Evolutionary conservation across 2,888 invertebrate genomes (phyloP), one percentile per base, ranked within the genome.

Genomic region (Argynnis bischoffii): DNA sequence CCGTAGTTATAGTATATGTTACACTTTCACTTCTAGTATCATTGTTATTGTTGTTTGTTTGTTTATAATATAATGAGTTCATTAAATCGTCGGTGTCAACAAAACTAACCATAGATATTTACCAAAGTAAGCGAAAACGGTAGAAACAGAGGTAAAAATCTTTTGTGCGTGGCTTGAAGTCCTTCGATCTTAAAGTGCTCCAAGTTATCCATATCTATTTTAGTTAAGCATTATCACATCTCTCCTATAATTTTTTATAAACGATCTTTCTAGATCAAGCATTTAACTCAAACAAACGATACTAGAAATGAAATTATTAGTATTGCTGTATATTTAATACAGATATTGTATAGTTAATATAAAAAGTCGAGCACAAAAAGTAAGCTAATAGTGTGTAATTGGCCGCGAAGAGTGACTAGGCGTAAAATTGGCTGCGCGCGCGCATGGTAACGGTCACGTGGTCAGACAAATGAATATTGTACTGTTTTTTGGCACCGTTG

Each of bases 341-440:
- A 26, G 4, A 47, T 26, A 47, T 26, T 59, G 57, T 59, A 59
- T 59, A 48, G 48, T 59, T 3, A 41, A 11, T 41, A 41, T 13
- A n/a, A 31, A 47, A 18, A 59, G 13, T 48, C 16, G 13, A 48
- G 59, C 13, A 48, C 26, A 59, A 59, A 59, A 48, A 26, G 21
- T 2, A 48, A 14, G 15, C 18, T 61, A 6, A 51, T 16, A 31
- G n/a, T 46, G 50, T 46, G 6, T 47, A 55, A 55, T 53, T 64
- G 55, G 66, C 63, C 60, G 18, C 55, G 18, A 54, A 54, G n/a
- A 55, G 48, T 67, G 69, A 69, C 69, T 66, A 66, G 69, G 66
- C 50, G 50, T 51, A 18, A 35, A 64, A 60, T 53, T 18, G 35
- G 8, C 35, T 41, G 35, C 35, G 59, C 66, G 63, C 61, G n/a